These are phyloP conservation scores for Spea bombifrons DNA, from an alignment of 2,113 vertebrate genomes.

Conservation along the genomic window DNA sequence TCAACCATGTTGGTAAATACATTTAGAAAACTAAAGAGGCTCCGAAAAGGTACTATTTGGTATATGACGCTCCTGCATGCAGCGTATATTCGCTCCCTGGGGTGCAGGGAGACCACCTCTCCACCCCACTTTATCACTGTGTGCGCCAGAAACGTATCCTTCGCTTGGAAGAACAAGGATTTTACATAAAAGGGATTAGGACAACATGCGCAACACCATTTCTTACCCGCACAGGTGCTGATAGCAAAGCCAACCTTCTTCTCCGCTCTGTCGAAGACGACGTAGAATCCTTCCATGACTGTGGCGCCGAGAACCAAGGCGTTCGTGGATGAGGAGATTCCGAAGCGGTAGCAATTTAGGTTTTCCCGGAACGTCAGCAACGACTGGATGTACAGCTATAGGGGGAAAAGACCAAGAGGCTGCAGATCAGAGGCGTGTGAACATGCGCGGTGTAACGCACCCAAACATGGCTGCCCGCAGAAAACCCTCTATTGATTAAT, in stretches of 20 bases:
- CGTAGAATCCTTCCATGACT: constrained; percentile 96
- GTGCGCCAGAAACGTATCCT: no score
- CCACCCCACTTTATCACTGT: no score
- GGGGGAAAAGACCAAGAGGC: not conserved
- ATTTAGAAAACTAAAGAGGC: no score
- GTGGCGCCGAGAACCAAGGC: constrained; percentile 92
- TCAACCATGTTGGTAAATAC: no score
- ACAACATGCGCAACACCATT: not conserved
- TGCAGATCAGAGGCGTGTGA: not conserved
- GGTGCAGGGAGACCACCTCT: no score
- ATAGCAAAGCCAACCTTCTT: constrained; percentile 85
- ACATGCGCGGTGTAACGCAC: no score
- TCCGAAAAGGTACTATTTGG: no score
- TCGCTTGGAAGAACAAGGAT: no score
- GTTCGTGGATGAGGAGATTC: constrained; percentile 81
- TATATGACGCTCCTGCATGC: no score
- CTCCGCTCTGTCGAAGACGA: constrained; percentile 84
- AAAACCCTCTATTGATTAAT: no score
- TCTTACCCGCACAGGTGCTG: constrained; percentile 87
- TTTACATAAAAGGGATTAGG: not conserved
- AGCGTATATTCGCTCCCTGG: no score
- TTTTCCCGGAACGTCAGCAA: constrained; percentile 73
- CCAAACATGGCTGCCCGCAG: no score
- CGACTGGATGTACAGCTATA: constrained; percentile 89
- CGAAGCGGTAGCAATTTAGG: constrained; percentile 86